Evolutionary conservation across 2,888 invertebrate species (phyloP).

Genomic region (Drosophila antonietae): DNA sequence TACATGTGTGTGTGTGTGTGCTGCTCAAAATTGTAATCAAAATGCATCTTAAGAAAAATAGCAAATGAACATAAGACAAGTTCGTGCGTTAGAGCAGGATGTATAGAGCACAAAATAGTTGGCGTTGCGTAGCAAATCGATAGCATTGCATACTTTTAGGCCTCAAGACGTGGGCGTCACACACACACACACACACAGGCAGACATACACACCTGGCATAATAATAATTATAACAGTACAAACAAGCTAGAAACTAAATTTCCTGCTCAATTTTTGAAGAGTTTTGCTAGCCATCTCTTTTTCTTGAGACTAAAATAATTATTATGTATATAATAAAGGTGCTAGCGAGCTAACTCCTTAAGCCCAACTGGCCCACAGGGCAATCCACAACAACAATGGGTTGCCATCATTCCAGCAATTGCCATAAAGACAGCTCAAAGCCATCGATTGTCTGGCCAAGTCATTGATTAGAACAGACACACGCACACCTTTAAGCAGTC

Average conservation of each 20-base stretch:
- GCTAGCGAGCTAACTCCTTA: constrained; percentile 40
- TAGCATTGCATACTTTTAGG: constrained; percentile 63
- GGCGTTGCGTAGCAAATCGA: constrained; percentile 56
- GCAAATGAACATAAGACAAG: constrained; percentile 40
- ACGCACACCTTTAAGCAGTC: not conserved
- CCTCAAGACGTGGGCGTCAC: constrained; percentile 54
- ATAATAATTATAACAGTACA: constrained; percentile 71
- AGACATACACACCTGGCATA: constrained; percentile 19
- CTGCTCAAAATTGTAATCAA: constrained; percentile 75
- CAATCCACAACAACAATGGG: constrained; percentile 6
- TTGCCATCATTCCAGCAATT: not conserved
- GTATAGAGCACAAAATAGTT: constrained; percentile 38
- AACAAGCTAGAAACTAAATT: constrained; percentile 17
- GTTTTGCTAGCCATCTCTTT: constrained; percentile 40
- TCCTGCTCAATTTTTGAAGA: constrained; percentile 45
- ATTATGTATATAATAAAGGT: constrained; percentile 46
- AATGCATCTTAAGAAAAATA: constrained; percentile 77
- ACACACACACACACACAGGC: constrained; percentile 17
- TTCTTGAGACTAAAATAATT: constrained; percentile 43
- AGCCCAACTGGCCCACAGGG: constrained; percentile 5
- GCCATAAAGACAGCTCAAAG: constrained; percentile 5
- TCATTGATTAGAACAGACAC: constrained; percentile 59
- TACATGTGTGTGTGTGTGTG: constrained; percentile 13
- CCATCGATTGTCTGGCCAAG: constrained; percentile 68
- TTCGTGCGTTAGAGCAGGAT: constrained; percentile 59